Base-by-base conservation (phyloP, 53 echinoderm and acorn worm species). In the Echinometra lucunter region DNA sequence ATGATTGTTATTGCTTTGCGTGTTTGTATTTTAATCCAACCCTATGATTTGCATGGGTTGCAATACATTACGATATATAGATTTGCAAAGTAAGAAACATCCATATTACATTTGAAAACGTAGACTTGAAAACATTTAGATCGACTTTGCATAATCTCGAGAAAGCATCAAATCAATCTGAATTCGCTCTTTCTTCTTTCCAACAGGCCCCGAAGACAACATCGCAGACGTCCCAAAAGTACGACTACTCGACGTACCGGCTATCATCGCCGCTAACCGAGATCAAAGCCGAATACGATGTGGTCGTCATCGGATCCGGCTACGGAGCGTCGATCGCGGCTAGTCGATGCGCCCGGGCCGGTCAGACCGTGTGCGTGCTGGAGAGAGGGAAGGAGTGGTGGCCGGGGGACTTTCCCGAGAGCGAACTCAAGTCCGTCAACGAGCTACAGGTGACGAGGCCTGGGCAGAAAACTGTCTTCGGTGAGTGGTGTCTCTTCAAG, bases 341-440 rank as follows among this genome's bases (percentile, higher is more conserved):
- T 13, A 97, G 97, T 67, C 96, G 97, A 19, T 95, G 96, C 44
- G 95, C 97, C 23, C 93, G 97, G 23, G 97, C 97, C 21, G 97
- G 96, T 25, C 93, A 96, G 94, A 92, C 87, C 3, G 97, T 97
- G 21, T 97, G 97, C 74, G 93, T 97, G 5, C 92, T 97, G 44
- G 97, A 97, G 82, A 95, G 91, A 66, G 97, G 97, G 12, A 97
- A 96, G 44, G 97, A 97, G 70, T 97, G 97, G 97, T 90, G 95
- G 67, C 96, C 96, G 17, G 97, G 97, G 23, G 96, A 97, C 53
- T 97, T 97, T 57, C 96, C 96, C 16, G 96, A 96, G 88, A 95
- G 85, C 27, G 97, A 94, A 53, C 82, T 97, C 44, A 95, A 55
- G 30, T 93, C 95, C 0, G 6, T 96, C 44, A 90, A 45, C 28